phyloP scores from a whole-genome alignment of 2,113 vertebrate genomes.

The Nothocercus nigrocapillus region DNA sequence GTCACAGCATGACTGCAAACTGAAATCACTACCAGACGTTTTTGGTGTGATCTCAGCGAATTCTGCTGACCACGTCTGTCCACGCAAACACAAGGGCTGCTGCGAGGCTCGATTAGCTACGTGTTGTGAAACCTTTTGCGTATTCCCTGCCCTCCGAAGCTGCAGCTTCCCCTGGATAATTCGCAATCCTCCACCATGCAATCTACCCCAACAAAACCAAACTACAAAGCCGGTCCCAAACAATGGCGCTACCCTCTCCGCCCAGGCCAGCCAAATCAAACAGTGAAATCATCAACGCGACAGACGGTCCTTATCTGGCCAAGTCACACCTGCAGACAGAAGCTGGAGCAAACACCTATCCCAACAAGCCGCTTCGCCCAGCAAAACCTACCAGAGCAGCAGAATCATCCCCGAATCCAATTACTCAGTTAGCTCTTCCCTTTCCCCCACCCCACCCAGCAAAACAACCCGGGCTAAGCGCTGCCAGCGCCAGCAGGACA shows the following conservation, averaged over 20 bases:
- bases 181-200: not conserved
- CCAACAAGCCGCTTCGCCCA: constrained; percentile 51
- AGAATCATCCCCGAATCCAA: constrained; percentile 31
- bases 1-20: not conserved
- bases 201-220: constrained; percentile 43
- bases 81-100: not conserved
- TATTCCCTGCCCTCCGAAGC: constrained; percentile 9
- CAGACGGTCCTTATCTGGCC: constrained; percentile 59
- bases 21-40: not conserved
- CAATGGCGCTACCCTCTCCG: constrained; percentile 58
- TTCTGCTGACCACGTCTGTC: constrained; percentile 38
- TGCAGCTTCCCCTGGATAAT: constrained; percentile 48
- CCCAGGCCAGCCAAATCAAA: constrained; percentile 66
- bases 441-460: constrained; percentile 42
- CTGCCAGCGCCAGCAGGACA: constrained; percentile 30
- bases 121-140: constrained; percentile 4
- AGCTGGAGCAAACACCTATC: constrained; percentile 52
- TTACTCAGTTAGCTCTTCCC: not conserved
- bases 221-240: constrained; percentile 58
- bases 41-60: not conserved
- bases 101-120: not conserved
- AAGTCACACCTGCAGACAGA: constrained; percentile 64
- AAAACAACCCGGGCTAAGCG: constrained; percentile 1
- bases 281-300: constrained; percentile 60
- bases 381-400: constrained; percentile 49